Percentiles rank a stretch among this genome's conserved stretches.
Evolutionary conservation across 2,888 invertebrate species (phyloP).

Genomic region (Mesorhabditis belari): DNA sequence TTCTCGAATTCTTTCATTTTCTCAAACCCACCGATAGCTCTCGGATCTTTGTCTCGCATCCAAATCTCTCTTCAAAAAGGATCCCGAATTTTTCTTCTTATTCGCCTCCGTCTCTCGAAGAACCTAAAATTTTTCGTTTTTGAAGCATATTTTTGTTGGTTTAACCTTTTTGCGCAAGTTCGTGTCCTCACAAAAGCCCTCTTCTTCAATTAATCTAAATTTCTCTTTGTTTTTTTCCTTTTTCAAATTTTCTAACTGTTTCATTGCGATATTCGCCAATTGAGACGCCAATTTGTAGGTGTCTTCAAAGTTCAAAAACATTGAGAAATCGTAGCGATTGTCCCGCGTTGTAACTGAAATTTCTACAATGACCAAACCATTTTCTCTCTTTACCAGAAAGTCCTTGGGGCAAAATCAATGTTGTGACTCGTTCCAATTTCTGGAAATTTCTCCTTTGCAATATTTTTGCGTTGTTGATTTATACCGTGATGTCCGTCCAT

Average conservation of each 20-base stretch:
- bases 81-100: slow-evolving; percentile 59
- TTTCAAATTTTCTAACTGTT: slow-evolving; percentile 57
- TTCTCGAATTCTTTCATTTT: background rate
- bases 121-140: background rate
- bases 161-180: slow-evolving; percentile 71
- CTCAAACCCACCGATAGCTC: slow-evolving; percentile 63
- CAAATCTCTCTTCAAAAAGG: slow-evolving; percentile 84
- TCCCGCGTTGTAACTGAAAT: slow-evolving; percentile 43
- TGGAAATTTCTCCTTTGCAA: slow-evolving; percentile 12
- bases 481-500: slow-evolving; percentile 76
- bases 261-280: slow-evolving; percentile 91
- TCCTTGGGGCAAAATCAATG: slow-evolving; percentile 43
- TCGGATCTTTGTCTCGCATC: slow-evolving; percentile 90
- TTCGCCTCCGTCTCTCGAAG: slow-evolving; percentile 20
- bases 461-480: background rate
- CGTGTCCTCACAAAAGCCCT: slow-evolving; percentile 81
- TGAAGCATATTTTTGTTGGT: background rate
- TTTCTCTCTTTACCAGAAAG: background rate
- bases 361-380: slow-evolving; percentile 8
- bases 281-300: slow-evolving; percentile 87
- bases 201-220: slow-evolving; percentile 80
- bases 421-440: slow-evolving; percentile 46
- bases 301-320: slow-evolving; percentile 80
- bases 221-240: background rate
- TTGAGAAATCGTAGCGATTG: slow-evolving; percentile 72